These are phyloP conservation scores for Cantharis rufa DNA, from an alignment of 2,888 invertebrate species.

Conservation along the genomic window DNA sequence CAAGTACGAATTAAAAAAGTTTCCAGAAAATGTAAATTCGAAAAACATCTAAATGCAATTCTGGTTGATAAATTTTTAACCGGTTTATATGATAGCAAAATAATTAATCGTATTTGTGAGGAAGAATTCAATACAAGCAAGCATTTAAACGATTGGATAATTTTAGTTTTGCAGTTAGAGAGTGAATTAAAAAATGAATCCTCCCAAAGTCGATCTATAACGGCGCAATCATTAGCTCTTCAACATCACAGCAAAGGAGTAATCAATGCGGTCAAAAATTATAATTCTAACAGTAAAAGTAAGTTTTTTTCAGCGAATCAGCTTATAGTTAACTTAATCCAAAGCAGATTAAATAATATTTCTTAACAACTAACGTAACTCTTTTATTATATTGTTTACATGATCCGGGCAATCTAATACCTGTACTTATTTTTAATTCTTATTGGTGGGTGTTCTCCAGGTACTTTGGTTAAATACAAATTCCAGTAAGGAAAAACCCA, in stretches of 20 bases:
- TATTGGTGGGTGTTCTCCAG: neutral
- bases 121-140: neutral
- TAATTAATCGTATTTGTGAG: neutral
- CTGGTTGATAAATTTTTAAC: neutral
- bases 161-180: neutral
- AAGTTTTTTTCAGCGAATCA: neutral
- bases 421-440: neutral
- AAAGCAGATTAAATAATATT: too few relatives aligned
- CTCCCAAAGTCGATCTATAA: neutral
- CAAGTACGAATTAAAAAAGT: neutral
- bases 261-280: neutral
- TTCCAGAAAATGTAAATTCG: neutral
- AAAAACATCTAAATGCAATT: neutral
- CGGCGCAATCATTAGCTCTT: neutral
- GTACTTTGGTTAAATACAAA: neutral
- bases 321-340: neutral
- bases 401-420: neutral
- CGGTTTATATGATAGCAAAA: neutral
- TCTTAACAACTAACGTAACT: too few relatives aligned
- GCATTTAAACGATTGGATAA: neutral
- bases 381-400: neutral
- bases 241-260: neutral
- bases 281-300: neutral
- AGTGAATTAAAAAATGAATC: neutral
- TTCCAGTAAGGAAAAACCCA: neutral